Evolutionary conservation across 2,797 vertebrate genomes (phyloP).

Genomic region (Erethizon dorsatum): DNA sequence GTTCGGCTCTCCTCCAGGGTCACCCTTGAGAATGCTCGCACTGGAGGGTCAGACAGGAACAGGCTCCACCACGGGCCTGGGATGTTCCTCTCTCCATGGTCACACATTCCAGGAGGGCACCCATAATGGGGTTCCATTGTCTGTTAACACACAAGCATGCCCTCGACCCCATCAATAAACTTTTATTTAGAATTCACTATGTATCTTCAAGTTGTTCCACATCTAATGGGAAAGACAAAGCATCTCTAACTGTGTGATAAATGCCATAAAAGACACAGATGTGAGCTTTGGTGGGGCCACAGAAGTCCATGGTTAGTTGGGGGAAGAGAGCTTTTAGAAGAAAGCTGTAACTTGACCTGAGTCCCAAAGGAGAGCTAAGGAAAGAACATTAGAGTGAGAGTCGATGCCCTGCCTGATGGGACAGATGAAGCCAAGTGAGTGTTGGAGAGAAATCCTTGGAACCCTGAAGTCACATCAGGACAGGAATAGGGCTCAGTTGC

Average conservation of each 20-base stretch:
- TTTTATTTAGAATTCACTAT: not conserved
- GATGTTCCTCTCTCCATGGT: not conserved
- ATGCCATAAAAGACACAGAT: not conserved
- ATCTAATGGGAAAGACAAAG: not conserved
- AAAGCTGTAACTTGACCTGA: not conserved
- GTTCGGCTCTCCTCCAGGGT: not conserved
- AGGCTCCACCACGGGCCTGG: not conserved
- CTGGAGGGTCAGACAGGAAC: not conserved
- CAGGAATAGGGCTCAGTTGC: not conserved
- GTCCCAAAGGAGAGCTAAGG: not conserved
- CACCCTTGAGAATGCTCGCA: not conserved
- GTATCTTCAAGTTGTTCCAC: conserved; percentile 12
- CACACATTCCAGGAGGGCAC: not conserved
- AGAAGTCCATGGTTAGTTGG: not conserved
- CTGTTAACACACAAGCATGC: not conserved
- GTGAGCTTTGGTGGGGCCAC: not conserved
- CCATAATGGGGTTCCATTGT: not conserved
- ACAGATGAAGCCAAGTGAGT: not conserved
- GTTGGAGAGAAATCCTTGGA: not conserved
- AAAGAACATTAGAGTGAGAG: not conserved
- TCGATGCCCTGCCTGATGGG: fast-evolving
- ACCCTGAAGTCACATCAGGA: not conserved
- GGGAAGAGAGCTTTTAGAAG: not conserved
- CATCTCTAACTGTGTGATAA: not conserved
- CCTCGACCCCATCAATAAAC: not conserved